These are phyloP conservation scores for Acromyrmex heyeri DNA, from an alignment of 1,140 invertebrate genomes.

Conservation along the genomic window DNA sequence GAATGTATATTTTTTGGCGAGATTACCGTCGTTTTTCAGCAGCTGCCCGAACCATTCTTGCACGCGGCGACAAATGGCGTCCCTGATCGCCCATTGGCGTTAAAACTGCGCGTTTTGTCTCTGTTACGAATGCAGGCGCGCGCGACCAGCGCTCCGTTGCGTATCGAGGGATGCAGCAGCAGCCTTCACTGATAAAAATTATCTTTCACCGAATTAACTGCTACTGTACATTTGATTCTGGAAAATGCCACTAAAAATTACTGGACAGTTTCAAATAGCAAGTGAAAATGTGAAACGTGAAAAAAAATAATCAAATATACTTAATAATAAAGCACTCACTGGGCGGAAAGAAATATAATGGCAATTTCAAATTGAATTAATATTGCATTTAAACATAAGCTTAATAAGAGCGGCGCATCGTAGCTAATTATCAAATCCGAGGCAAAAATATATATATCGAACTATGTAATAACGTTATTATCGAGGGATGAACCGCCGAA, in stretches of 20 bases:
- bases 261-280: not conserved
- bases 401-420: not conserved
- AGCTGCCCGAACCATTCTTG: slow-evolving; percentile 67
- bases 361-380: slow-evolving; percentile 1
- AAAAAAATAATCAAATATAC: not conserved
- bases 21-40: slow-evolving; percentile 76
- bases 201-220: slow-evolving; percentile 65
- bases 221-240: not conserved
- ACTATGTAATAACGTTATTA: not conserved
- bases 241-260: slow-evolving; percentile 24
- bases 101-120: slow-evolving; percentile 76
- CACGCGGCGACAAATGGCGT: slow-evolving; percentile 75
- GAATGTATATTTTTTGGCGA: slow-evolving; percentile 74
- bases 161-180: slow-evolving; percentile 7
- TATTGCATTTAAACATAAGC: not conserved
- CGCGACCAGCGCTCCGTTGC: not conserved
- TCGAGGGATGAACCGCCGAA: too few relatives aligned
- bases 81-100: slow-evolving; percentile 77
- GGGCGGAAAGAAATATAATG: not conserved
- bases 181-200: slow-evolving; percentile 47
- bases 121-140: slow-evolving; percentile 57
- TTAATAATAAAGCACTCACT: not conserved
- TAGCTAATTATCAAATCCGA: slow-evolving; percentile 33
- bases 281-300: not conserved
- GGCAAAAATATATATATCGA: not conserved